A percentile compares a stretch with the other conserved stretches of the same genome.
phyloP scores from a whole-genome alignment of 2,888 invertebrate genomes.

The Leptopilina syphax region DNA sequence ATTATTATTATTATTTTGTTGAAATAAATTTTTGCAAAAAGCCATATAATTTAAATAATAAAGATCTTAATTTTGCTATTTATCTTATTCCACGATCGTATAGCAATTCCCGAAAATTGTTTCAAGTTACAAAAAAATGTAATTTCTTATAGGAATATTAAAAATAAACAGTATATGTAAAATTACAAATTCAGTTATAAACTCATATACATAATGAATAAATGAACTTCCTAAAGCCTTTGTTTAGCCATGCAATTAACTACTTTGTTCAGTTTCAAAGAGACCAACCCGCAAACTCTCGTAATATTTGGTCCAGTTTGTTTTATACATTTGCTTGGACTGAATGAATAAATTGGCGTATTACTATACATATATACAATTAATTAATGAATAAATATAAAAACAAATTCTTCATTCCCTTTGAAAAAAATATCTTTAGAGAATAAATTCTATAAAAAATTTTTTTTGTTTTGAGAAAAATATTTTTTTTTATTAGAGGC shows the following conservation, averaged over 20 bases:
- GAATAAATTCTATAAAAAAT: too few species aligned
- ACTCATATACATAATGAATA: constrained; percentile 12
- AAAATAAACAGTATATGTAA: neutral
- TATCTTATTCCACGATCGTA: too few species aligned
- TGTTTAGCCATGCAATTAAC: constrained; percentile 12
- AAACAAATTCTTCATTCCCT: neutral
- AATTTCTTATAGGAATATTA: too few species aligned
- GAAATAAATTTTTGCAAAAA: too few species aligned
- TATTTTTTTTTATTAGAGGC: neutral
- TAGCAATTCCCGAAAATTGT: too few species aligned
- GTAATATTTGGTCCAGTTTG: constrained; percentile 7
- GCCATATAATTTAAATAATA: too few species aligned
- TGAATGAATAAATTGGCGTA: constrained; percentile 1
- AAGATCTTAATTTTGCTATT: too few species aligned
- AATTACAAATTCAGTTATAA: neutral
- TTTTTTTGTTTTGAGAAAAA: too few species aligned
- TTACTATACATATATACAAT: neutral
- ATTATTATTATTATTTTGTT: too few species aligned
- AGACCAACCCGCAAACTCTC: neutral
- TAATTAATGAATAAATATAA: neutral
- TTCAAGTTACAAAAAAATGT: too few species aligned
- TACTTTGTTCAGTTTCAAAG: constrained; percentile 15
- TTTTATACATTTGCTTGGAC: neutral
- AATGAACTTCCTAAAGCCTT: constrained; percentile 8
- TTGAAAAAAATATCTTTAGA: too few species aligned